These are phyloP conservation scores for Xylocampa areola DNA, from an alignment of 2,888 invertebrate genomes.

Conservation along the genomic window DNA sequence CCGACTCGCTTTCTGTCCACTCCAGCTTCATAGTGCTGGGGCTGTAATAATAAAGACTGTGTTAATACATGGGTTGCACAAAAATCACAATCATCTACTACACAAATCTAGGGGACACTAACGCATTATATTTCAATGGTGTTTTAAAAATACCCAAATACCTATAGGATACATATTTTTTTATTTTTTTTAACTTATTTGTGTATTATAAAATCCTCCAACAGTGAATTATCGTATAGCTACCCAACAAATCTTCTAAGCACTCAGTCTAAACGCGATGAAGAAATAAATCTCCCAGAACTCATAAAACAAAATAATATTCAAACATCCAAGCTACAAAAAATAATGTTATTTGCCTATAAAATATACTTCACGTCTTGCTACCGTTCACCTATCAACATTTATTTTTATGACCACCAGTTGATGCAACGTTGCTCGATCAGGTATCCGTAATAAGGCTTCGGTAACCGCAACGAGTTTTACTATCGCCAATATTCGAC, in stretches of 20 bases:
- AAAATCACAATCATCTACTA: neutral
- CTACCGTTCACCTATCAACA: slow-evolving; percentile 49
- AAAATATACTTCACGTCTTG: slow-evolving; percentile 37
- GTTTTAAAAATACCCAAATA: too few relatives aligned
- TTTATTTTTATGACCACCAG: slow-evolving; percentile 47
- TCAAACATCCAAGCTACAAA: slow-evolving; percentile 25
- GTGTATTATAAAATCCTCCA: too few relatives aligned
- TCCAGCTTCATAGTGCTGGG: slow-evolving; percentile 91
- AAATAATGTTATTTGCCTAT: slow-evolving; percentile 44
- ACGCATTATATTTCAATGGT: too few relatives aligned
- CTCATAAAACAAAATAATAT: slow-evolving; percentile 31
- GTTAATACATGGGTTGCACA: too few relatives aligned
- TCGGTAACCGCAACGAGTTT: slow-evolving; percentile 77
- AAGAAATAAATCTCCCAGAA: slow-evolving; percentile 31
- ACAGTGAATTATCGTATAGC: neutral
- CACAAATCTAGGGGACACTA: too few relatives aligned
- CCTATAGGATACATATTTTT: too few relatives aligned
- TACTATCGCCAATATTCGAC: slow-evolving; percentile 53
- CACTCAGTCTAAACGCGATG: too few relatives aligned
- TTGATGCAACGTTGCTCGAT: slow-evolving; percentile 36
- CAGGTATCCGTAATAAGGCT: slow-evolving; percentile 70
- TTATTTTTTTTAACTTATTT: too few relatives aligned
- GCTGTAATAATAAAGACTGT: slow-evolving; percentile 62
- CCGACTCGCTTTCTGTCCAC: slow-evolving; percentile 90
- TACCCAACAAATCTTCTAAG: slow-evolving; percentile 8